A percentile compares a stretch with the other conserved stretches of the same genome.
phyloP scores from a whole-genome alignment of 2,888 invertebrate species.

The Lasius fuliginosus region DNA sequence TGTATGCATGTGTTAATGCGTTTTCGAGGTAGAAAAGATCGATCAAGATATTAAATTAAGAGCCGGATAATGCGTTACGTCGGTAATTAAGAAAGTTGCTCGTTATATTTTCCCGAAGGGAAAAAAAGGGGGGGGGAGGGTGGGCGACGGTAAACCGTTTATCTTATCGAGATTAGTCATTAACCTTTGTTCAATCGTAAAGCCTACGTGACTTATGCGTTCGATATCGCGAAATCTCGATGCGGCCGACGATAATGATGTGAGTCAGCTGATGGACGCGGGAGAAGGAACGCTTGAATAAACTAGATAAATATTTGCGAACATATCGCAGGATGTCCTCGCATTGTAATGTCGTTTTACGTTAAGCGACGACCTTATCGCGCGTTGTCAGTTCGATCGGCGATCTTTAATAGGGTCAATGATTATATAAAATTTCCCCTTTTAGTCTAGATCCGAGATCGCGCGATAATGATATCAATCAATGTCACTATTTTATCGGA shows the following conservation, averaged over 20 bases:
- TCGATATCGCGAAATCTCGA: conserved; percentile 40
- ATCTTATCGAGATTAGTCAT: conserved; percentile 42
- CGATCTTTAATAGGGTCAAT: conserved; percentile 4
- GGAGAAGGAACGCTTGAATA: conserved; percentile 37
- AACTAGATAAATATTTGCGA: conserved; percentile 49
- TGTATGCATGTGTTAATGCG: neutral
- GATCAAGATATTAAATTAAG: conserved; percentile 35
- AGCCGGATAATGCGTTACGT: conserved; percentile 3
- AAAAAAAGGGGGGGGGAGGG: neutral
- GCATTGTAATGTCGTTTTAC: conserved; percentile 27
- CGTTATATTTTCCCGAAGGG: conserved; percentile 28
- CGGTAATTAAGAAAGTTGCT: conserved; percentile 32
- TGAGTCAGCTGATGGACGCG: conserved; percentile 38
- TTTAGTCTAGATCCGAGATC: neutral
- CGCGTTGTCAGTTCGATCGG: conserved; percentile 12
- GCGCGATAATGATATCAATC: neutral
- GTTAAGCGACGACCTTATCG: conserved; percentile 25
- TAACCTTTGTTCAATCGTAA: conserved; percentile 41
- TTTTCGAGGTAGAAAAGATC: conserved; percentile 12
- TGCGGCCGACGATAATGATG: conserved; percentile 28
- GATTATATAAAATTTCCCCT: neutral
- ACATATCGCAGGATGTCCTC: conserved; percentile 3
- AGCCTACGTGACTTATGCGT: conserved; percentile 14
- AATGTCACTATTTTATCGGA: neutral
- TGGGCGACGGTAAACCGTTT: conserved; percentile 9